Percentiles rank a stretch among this genome's conserved stretches.
phyloP scores from a whole-genome alignment of 2,797 vertebrate genomes.

The Lutjanus argentimaculatus region DNA sequence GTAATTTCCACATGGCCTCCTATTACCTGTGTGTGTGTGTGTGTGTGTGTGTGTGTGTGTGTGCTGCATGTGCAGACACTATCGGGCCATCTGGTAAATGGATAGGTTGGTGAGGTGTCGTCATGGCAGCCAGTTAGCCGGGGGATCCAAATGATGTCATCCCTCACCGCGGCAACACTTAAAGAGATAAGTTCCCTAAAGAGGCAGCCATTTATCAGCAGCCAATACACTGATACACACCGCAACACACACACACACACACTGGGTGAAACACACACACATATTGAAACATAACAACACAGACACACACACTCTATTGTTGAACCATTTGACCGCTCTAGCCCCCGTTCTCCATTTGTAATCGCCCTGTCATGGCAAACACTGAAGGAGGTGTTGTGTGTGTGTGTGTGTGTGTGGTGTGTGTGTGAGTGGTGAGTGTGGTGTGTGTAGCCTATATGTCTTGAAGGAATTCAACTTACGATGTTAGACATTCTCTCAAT shows the following conservation, averaged over 20 bases:
- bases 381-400: constrained; percentile 20
- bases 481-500: constrained; percentile 14
- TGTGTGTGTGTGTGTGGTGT: not conserved
- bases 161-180: constrained; percentile 97
- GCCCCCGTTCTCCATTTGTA: constrained; percentile 65
- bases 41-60: constrained; percentile 28
- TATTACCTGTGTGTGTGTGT: constrained; percentile 88
- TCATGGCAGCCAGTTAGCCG: constrained; percentile 95
- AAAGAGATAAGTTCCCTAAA: constrained; percentile 99
- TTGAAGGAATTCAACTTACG: constrained; percentile 33
- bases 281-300: constrained; percentile 53
- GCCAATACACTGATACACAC: constrained; percentile 75
- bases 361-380: constrained; percentile 62
- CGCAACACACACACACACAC: constrained; percentile 28
- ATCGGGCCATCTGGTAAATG: constrained; percentile 99
- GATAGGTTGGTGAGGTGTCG: constrained; percentile 95
- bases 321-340: constrained; percentile 87
- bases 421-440: no score
- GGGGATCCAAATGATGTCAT: constrained; percentile 99
- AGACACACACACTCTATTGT: constrained; percentile 88
- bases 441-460: constrained; percentile 21
- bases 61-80: constrained; percentile 83
- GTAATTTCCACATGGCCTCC: constrained; percentile 98
- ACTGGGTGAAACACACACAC: constrained; percentile 23
- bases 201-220: constrained; percentile 99